phyloP scores from a whole-genome alignment of 2,113 vertebrate genomes.

The Pholis gunnellus region DNA sequence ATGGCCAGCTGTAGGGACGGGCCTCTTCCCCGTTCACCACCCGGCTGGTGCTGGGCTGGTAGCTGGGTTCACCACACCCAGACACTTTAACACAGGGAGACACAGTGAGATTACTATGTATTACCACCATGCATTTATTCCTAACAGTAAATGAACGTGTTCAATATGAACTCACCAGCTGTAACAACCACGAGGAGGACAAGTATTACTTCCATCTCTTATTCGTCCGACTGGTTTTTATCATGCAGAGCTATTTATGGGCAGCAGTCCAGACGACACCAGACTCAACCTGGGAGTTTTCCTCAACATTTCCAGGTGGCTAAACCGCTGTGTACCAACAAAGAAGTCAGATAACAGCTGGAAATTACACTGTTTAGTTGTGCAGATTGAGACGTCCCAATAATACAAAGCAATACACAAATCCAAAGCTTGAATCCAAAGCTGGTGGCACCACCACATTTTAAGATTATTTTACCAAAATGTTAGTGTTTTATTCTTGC shows the following conservation, averaged over 20 bases:
- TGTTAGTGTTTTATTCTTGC: not conserved
- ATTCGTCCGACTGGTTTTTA: not conserved
- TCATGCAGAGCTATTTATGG: constrained; percentile 51
- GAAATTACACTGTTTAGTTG: not conserved
- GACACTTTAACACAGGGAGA: constrained; percentile 48
- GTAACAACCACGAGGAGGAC: constrained; percentile 57
- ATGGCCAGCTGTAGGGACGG: constrained; percentile 78
- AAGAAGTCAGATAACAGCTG: not conserved
- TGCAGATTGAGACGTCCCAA: not conserved
- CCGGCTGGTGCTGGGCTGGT: constrained; percentile 39
- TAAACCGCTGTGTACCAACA: not conserved
- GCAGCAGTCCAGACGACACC: constrained; percentile 8
- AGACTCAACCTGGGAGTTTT: constrained; percentile 52
- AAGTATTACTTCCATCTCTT: constrained; percentile 57
- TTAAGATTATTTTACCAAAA: not conserved
- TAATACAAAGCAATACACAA: not conserved
- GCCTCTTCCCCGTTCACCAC: constrained; percentile 78
- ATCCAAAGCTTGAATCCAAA: not conserved
- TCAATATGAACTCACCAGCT: constrained; percentile 55
- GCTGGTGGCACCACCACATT: not conserved
- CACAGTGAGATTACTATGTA: not conserved
- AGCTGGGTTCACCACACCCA: constrained; percentile 70
- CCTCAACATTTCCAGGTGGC: constrained; percentile 48
- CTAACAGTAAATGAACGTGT: not conserved
- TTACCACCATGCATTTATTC: not conserved